Percentiles rank a stretch among this genome's conserved stretches.
These are phyloP conservation scores for Automeris io DNA, from an alignment of 2,888 invertebrate genomes.

Conservation along the genomic window DNA sequence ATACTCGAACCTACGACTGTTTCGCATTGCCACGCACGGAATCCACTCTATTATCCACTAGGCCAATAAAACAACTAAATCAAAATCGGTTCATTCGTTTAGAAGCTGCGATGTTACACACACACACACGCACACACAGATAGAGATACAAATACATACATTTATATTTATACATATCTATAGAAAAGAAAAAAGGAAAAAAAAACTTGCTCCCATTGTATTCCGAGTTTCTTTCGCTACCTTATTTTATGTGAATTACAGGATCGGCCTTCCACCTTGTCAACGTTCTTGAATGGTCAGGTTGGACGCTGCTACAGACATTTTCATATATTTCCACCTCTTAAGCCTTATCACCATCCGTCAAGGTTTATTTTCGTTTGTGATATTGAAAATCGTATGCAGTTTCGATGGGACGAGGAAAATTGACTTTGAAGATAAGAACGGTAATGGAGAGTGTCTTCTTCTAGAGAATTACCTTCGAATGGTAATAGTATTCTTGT, in stretches of 20 bases:
- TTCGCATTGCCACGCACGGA: no score
- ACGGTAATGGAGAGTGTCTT: constrained; percentile 66
- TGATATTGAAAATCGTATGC: constrained; percentile 11
- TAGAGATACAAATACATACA: no score
- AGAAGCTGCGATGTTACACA: no score
- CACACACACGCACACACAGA: no score
- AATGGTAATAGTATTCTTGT: constrained; percentile 59
- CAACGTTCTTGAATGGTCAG: constrained; percentile 68
- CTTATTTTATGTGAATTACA: constrained; percentile 75
- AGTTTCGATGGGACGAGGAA: constrained; percentile 48
- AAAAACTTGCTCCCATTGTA: constrained; percentile 35
- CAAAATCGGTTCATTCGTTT: no score
- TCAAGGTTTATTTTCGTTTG: constrained; percentile 24
- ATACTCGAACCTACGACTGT: no score
- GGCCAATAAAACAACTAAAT: no score
- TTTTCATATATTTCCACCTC: constrained; percentile 19
- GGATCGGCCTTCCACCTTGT: constrained; percentile 72
- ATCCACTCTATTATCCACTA: no score
- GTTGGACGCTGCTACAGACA: constrained; percentile 55
- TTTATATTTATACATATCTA: background rate
- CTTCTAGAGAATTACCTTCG: constrained; percentile 58
- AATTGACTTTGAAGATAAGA: constrained; percentile 74
- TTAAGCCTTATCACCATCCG: constrained; percentile 11
- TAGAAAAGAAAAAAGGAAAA: background rate
- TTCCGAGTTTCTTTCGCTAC: constrained; percentile 44